Percentiles rank a stretch among this genome's conserved stretches.
Conservation (phyloP, 2,113 vertebrate genomes). For the Thomomys bottae region DNA sequence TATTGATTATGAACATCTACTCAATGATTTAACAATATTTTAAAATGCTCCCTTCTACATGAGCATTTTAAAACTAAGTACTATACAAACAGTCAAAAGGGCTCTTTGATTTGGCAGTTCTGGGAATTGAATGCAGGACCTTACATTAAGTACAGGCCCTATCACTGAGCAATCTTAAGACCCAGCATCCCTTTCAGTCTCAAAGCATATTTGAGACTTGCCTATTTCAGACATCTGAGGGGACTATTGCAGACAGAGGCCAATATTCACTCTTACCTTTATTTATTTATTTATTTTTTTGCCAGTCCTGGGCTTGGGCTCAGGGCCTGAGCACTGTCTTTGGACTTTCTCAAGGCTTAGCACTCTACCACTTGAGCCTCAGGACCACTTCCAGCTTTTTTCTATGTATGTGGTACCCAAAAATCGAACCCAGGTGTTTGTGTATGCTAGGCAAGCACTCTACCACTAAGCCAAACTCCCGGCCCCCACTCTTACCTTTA, state of each 20-base stretch:
- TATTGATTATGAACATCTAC: not conserved
- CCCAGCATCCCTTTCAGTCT: not conserved
- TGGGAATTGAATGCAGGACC: not conserved
- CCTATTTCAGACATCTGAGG: not conserved
- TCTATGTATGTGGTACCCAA: too few relatives aligned
- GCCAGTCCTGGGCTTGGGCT: too few relatives aligned
- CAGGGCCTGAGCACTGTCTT: too few relatives aligned
- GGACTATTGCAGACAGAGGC: constrained; percentile 15
- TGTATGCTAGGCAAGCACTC: too few relatives aligned
- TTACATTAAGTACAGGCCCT: fast-evolving
- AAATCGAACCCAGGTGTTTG: too few relatives aligned
- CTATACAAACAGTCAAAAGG: too few relatives aligned
- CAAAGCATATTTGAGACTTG: not conserved
- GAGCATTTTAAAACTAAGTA: not conserved
- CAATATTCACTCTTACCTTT: constrained; percentile 9
- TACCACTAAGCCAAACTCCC: too few relatives aligned
- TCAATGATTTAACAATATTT: not conserved
- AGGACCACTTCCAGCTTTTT: too few relatives aligned
- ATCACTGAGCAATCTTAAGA: not conserved
- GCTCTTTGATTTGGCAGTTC: not conserved
- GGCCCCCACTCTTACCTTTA: constrained; percentile 35
- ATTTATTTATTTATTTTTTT: too few relatives aligned
- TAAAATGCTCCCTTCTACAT: not conserved
- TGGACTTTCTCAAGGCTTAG: too few relatives aligned
- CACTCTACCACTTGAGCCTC: too few relatives aligned